phyloP scores from a whole-genome alignment of 35 echinoderm and acorn worm species.

The Holothuria glaberrima region DNA sequence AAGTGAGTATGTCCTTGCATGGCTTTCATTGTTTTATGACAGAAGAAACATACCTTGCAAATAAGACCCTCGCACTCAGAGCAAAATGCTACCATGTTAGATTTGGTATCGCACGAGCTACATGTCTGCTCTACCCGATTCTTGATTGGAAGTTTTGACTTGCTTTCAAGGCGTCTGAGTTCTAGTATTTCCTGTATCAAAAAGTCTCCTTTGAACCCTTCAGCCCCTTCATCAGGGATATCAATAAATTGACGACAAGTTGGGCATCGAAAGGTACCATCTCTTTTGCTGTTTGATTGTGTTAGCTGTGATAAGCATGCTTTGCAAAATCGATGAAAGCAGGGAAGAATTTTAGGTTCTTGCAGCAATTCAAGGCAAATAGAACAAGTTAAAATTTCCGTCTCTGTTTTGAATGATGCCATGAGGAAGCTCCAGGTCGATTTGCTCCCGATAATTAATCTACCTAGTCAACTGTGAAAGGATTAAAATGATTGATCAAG shows the following conservation, averaged over 20 bases:
- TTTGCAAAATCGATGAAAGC: constrained; percentile 17
- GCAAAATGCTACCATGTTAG: background rate
- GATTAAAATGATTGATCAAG: too few relatives aligned
- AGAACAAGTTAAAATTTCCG: background rate
- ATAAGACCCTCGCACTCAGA: background rate
- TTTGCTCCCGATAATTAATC: too few relatives aligned
- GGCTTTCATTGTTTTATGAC: background rate
- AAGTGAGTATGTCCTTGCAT: background rate
- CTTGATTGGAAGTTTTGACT: too few relatives aligned
- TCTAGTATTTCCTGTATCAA: background rate
- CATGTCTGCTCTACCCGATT: background rate
- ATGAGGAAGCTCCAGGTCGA: too few relatives aligned
- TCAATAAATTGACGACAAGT: background rate
- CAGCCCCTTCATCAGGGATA: background rate
- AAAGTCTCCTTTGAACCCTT: background rate
- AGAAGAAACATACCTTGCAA: too few relatives aligned
- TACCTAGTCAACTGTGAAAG: too few relatives aligned
- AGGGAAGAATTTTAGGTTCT: background rate
- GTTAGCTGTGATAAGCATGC: background rate
- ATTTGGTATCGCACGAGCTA: background rate
- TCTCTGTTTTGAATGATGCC: background rate
- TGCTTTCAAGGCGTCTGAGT: background rate
- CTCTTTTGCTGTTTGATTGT: background rate
- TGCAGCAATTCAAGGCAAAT: background rate
- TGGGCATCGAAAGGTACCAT: background rate